phyloP scores from a whole-genome alignment of 2,888 invertebrate genomes.

The Augochlorella aurata region DNA sequence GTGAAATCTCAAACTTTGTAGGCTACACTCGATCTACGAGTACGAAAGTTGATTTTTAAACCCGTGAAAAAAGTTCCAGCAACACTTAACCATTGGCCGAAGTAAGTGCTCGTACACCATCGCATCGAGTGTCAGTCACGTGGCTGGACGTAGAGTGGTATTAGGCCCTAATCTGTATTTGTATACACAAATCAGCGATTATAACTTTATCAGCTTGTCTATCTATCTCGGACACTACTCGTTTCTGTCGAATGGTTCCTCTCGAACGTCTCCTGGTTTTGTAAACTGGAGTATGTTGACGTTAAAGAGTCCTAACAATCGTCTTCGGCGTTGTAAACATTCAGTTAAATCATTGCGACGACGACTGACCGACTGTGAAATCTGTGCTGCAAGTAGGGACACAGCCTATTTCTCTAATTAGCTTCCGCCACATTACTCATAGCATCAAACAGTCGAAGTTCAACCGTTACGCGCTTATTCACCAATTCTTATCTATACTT shows the following conservation, averaged over 20 bases:
- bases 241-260: not conserved
- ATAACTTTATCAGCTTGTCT: not conserved
- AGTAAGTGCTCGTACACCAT: not conserved
- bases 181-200: not conserved
- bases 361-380: not conserved
- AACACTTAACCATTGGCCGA: too few relatives aligned
- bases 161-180: not conserved
- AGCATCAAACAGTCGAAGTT: not conserved
- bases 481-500: not conserved
- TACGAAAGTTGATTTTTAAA: too few relatives aligned
- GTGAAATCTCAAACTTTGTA: too few relatives aligned
- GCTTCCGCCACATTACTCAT: not conserved
- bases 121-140: not conserved
- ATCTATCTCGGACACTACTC: not conserved
- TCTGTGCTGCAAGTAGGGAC: not conserved
- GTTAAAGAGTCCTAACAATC: not conserved
- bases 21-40: too few relatives aligned
- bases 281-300: not conserved
- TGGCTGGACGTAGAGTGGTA: not conserved
- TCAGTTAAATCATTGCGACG: not conserved
- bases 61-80: too few relatives aligned
- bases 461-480: conserved; percentile 3
- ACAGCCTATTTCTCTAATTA: conserved; percentile 3
- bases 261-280: not conserved
- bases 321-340: not conserved